phyloP scores from a whole-genome alignment of 2,113 vertebrate species.

The Acinonyx jubatus region DNA sequence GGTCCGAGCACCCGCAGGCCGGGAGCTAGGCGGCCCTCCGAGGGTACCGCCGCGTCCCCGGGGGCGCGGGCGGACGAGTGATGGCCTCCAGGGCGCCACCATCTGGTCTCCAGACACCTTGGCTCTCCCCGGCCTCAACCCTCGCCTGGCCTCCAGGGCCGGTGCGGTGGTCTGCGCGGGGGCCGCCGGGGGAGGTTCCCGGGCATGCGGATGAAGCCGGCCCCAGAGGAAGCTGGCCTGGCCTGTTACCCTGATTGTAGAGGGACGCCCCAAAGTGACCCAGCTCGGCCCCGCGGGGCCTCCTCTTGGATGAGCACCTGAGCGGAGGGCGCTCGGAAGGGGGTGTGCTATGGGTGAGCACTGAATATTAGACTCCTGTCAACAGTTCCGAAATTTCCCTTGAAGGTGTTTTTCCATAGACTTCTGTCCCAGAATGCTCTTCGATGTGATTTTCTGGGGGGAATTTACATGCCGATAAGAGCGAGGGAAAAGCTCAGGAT shows the following conservation, averaged over 20 bases:
- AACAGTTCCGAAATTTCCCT: background rate
- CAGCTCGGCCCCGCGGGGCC: background rate
- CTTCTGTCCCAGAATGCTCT: background rate
- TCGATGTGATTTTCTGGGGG: background rate
- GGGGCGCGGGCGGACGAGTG: accelerated
- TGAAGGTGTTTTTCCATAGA: background rate
- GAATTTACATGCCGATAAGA: background rate
- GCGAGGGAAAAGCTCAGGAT: background rate
- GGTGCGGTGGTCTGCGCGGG: background rate
- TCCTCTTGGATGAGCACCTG: background rate
- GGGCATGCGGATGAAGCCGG: background rate
- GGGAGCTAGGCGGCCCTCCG: accelerated
- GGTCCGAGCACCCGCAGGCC: background rate
- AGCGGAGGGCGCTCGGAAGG: too few species aligned
- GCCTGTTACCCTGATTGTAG: background rate
- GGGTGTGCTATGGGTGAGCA: background rate
- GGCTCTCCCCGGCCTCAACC: background rate
- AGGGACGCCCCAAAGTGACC: background rate
- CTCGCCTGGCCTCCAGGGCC: background rate
- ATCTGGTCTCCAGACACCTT: background rate
- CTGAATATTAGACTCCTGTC: accelerated
- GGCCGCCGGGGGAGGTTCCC: accelerated
- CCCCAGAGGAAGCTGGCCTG: background rate
- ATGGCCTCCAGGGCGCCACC: background rate
- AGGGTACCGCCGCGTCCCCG: accelerated